Percentiles rank a stretch among this genome's conserved stretches.
Conservation (phyloP, 2,797 vertebrate genomes). For the Lacerta viridis region DNA sequence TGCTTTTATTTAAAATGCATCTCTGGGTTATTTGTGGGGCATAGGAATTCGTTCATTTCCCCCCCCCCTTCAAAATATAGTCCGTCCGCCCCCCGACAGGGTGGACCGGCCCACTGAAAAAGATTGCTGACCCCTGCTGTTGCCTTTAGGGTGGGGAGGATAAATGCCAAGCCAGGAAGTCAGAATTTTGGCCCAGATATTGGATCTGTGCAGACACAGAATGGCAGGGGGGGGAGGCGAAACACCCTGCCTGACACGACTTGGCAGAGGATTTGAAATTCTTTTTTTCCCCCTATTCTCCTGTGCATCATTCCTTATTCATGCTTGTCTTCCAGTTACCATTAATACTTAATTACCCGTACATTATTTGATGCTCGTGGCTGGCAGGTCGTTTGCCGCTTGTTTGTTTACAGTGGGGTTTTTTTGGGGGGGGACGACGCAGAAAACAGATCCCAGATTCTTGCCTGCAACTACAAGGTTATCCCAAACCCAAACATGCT, state of each 20-base stretch:
- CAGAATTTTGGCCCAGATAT: background rate
- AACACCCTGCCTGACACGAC: background rate
- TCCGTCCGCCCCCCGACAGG: too few relatives aligned
- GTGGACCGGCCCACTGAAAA: too few relatives aligned
- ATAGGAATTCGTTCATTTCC: too few relatives aligned
- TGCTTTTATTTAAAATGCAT: too few relatives aligned
- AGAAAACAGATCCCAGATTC: background rate
- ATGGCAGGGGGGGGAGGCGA: too few relatives aligned
- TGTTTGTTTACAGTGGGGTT: background rate
- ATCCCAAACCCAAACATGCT: background rate
- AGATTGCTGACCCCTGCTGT: too few relatives aligned
- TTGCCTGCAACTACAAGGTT: background rate
- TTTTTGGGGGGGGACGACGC: too few relatives aligned
- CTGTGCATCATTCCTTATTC: conserved; percentile 33
- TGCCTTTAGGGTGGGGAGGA: too few relatives aligned
- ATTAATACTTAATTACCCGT: conserved; percentile 35
- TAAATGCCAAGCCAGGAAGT: background rate
- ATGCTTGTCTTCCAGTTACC: conserved; percentile 10
- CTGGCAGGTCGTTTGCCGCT: background rate
- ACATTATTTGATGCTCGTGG: background rate
- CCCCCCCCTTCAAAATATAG: too few relatives aligned
- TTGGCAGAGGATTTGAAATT: too few relatives aligned
- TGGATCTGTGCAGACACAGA: background rate
- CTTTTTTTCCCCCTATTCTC: background rate
- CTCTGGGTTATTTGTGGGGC: too few relatives aligned